Percentiles rank a stretch among this genome's conserved stretches.
These are phyloP conservation scores for Drosophila barbarae DNA, from an alignment of 2,888 invertebrate genomes.

Conservation along the genomic window DNA sequence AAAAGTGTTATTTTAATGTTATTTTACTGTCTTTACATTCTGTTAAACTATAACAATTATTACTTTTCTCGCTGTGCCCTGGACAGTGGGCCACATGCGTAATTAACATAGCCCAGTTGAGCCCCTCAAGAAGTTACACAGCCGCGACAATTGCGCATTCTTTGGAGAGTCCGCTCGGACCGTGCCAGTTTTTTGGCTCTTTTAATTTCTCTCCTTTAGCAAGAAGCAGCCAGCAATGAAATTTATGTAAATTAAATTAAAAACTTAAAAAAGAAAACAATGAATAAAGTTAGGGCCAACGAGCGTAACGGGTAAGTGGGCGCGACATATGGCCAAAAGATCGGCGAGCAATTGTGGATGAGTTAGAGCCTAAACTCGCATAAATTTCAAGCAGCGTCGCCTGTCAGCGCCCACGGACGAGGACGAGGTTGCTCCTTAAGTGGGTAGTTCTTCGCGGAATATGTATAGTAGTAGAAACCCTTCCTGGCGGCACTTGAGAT, in stretches of 20 bases:
- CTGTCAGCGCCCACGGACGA: slow-evolving; percentile 53
- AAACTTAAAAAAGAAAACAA: slow-evolving; percentile 49
- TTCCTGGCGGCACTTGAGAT: slow-evolving; percentile 55
- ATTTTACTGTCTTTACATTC: neutral
- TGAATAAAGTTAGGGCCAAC: slow-evolving; percentile 58
- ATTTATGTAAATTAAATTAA: slow-evolving; percentile 76
- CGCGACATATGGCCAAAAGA: slow-evolving; percentile 54
- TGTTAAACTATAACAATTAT: neutral
- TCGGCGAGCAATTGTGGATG: slow-evolving; percentile 37
- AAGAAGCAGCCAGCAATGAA: slow-evolving; percentile 63
- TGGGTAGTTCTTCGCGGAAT: slow-evolving; percentile 1
- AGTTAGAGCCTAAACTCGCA: slow-evolving; percentile 47
- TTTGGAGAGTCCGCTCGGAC: slow-evolving; percentile 17
- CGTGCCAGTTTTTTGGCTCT: slow-evolving; percentile 15
- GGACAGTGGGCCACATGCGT: slow-evolving; percentile 22
- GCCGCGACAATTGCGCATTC: slow-evolving; percentile 55
- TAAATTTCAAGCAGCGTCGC: slow-evolving; percentile 56
- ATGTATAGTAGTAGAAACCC: slow-evolving; percentile 27
- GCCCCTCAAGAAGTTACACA: slow-evolving; percentile 30
- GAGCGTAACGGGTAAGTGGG: slow-evolving; percentile 68
- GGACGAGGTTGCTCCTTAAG: neutral
- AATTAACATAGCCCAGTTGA: slow-evolving; percentile 62
- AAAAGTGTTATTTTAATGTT: neutral
- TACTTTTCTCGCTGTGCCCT: slow-evolving; percentile 1
- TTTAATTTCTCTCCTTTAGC: slow-evolving; percentile 26